Conservation (phyloP, 2,113 vertebrate species). For the Hyperoodon ampullatus region DNA sequence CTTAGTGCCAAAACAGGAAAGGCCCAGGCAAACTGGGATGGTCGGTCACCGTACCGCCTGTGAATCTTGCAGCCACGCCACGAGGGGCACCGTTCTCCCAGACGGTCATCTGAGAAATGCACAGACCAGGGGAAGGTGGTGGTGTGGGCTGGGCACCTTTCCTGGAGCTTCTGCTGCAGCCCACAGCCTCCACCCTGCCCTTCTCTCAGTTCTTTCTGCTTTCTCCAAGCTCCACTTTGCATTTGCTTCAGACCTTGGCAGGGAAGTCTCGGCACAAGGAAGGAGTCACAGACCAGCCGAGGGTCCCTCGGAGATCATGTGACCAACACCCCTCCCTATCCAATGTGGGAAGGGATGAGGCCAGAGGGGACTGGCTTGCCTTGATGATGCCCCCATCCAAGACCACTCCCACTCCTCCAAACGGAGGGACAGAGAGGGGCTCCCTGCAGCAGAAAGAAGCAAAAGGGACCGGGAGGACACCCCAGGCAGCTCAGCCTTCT, state of each 20-base stretch:
- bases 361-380: neutral
- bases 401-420: neutral
- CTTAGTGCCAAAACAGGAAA: neutral
- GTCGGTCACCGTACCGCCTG: rapidly evolving
- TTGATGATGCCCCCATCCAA: rapidly evolving
- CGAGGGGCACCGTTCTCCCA: rapidly evolving
- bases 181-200: rapidly evolving
- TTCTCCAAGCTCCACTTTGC: neutral
- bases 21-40: neutral
- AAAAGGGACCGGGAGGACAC: neutral
- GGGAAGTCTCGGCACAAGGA: neutral
- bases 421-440: neutral
- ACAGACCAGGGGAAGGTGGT: neutral
- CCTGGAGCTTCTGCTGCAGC: neutral
- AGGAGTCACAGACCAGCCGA: neutral
- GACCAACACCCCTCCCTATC: rapidly evolving
- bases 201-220: neutral
- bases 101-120: neutral
- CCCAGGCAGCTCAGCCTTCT: neutral
- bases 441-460: neutral
- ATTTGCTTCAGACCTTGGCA: neutral
- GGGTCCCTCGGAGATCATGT: neutral
- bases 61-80: rapidly evolving
- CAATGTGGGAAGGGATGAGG: neutral
- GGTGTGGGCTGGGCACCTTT: neutral